phyloP scores from a whole-genome alignment of 2,113 vertebrate genomes.

The Chaenogobius annularis region DNA sequence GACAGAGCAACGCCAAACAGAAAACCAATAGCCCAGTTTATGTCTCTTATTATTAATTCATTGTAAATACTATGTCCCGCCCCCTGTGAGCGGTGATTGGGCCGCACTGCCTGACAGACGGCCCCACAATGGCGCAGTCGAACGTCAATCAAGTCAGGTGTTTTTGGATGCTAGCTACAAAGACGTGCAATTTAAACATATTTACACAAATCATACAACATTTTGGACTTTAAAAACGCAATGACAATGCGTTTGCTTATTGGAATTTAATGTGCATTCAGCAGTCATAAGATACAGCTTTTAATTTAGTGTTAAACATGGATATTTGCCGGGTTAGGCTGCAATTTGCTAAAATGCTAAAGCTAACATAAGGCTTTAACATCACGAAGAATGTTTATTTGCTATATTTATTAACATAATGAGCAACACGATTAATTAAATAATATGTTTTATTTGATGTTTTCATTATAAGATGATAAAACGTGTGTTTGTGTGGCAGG shows the following conservation, averaged over 20 bases:
- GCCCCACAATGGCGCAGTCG: conserved; percentile 22
- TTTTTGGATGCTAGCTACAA: conserved; percentile 41
- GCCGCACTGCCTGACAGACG: conserved; percentile 12
- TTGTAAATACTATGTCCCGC: conserved; percentile 7
- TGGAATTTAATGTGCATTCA: not conserved
- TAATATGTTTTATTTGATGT: not conserved
- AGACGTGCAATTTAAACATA: conserved; percentile 10
- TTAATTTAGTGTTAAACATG: not conserved
- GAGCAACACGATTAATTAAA: too few species aligned
- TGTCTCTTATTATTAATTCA: not conserved
- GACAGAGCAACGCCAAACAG: not conserved
- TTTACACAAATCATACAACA: not conserved
- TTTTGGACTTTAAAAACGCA: not conserved
- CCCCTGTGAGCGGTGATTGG: conserved; percentile 28
- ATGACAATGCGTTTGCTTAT: too few species aligned
- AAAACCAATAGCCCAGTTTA: not conserved
- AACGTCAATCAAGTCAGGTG: conserved; percentile 64
- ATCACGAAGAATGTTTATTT: not conserved
- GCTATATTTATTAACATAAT: not conserved
- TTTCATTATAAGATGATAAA: not conserved
- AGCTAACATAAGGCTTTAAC: conserved; percentile 30
- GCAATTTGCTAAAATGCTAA: conserved; percentile 31
- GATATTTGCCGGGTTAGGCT: conserved; percentile 20
- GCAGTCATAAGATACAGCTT: not conserved
- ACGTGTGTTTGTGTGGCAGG: not conserved